Base-by-base conservation (phyloP, 92 coral and sea anemone species). In the Zoanthus sociatus region DNA sequence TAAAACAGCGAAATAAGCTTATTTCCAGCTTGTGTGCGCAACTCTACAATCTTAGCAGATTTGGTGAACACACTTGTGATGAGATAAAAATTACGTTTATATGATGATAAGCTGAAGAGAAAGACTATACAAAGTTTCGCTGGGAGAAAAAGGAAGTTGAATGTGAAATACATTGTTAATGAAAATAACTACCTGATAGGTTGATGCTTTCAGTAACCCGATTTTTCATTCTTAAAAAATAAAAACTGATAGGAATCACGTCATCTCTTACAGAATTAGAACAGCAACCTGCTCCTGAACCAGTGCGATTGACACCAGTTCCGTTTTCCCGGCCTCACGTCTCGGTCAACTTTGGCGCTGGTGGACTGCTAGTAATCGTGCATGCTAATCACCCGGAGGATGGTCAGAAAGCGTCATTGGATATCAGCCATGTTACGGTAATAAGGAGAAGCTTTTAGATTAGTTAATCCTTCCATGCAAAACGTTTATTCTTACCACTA, bases 331-430 rank as follows among this genome's bases (percentile, higher is more conserved):
- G 85, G 44, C 85, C 85, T 45, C 85, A 81, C 61, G 53, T 64
- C 60, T 6, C 74, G 6, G 51, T 71, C 75, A 64, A 16, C 46
- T 81, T 81, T 64, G 85, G 85, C 48, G 74, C 85, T 1, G 85
- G 76, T 6, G 85, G 85, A 81, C 9, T 66, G 64, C 26, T 81
- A 20, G 85, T 81, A 14, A 81, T 74, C 5, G 85, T 66, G 15
- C 75, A 81, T 66, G 76, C 85, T 1, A 66, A 81, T 56, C 75
- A 67, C 7, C 85, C 85, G 21, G 61, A 18, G 4, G 85, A 81
- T 81, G 85, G 85, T 15, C 85, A 81, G 45, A 81, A 54, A 26
- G 85, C 85, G 10, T 46, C 85, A n/a, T 21, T 81, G 47, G 75
- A 81, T 1, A 21, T 81, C 13, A 66, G 76, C 85, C 75, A 81